A percentile compares a stretch with the other conserved stretches of the same genome.
These are phyloP conservation scores for Crocodylus rhombifer DNA, from an alignment of 2,797 vertebrate genomes.

Conservation along the genomic window DNA sequence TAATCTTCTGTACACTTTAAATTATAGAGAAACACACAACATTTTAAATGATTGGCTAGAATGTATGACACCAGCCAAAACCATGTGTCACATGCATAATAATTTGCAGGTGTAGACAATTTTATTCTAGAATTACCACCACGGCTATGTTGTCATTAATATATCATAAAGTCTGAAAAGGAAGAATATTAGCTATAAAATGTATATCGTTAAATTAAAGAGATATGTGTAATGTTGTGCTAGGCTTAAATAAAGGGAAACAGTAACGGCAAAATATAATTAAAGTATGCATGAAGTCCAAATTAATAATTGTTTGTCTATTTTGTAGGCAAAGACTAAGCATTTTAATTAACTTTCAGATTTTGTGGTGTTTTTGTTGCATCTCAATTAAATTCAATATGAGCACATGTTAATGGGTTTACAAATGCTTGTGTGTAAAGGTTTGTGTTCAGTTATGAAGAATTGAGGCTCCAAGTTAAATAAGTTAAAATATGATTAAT, in stretches of 20 bases:
- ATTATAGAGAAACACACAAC: background rate
- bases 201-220: background rate
- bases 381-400: background rate
- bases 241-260: background rate
- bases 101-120: background rate
- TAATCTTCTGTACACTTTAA: background rate
- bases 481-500: fast-evolving
- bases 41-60: background rate
- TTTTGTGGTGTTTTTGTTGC: background rate
- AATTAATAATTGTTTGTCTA: background rate
- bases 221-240: background rate
- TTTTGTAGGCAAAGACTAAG: background rate
- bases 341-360: background rate
- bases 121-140: background rate
- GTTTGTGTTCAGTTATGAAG: background rate
- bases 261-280: background rate
- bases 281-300: background rate
- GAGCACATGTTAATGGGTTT: background rate
- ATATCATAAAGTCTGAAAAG: background rate
- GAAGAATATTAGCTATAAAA: background rate
- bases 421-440: background rate
- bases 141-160: background rate
- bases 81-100: background rate
- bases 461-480: background rate
- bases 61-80: background rate